Percentiles rank a stretch among this genome's conserved stretches.
Conservation (phyloP, 2,797 vertebrate genomes). For the Halcyon smyrnensis region DNA sequence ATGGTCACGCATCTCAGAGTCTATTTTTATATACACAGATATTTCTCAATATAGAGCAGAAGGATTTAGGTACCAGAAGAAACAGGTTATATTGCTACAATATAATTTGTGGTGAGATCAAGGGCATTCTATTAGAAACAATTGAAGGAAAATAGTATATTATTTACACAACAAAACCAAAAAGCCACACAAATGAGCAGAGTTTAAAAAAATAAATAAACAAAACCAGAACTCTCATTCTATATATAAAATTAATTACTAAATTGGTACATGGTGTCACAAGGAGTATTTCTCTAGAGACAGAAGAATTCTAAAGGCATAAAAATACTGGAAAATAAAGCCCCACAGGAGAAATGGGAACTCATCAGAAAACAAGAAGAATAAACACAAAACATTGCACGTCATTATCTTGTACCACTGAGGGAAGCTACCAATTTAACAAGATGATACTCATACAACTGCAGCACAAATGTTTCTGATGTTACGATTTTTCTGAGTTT, state of each 20-base stretch:
- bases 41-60: background rate
- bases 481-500: background rate
- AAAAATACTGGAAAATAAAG: background rate
- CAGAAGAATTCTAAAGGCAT: background rate
- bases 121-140: background rate
- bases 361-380: background rate
- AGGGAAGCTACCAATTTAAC: background rate
- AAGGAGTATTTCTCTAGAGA: background rate
- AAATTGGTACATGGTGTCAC: background rate
- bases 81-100: background rate
- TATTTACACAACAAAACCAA: background rate
- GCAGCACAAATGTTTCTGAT: background rate
- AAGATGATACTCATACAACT: background rate
- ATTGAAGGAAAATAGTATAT: background rate
- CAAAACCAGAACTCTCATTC: background rate
- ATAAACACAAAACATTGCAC: background rate
- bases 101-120: background rate
- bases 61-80: background rate
- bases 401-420: background rate
- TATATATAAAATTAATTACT: background rate
- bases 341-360: background rate
- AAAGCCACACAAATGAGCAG: fast-evolving
- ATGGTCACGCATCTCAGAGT: background rate
- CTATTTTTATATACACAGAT: background rate
- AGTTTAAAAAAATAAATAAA: background rate